Evolutionary conservation across 2,888 invertebrate species (phyloP).

Genomic region (Lasioglossum lativentre): DNA sequence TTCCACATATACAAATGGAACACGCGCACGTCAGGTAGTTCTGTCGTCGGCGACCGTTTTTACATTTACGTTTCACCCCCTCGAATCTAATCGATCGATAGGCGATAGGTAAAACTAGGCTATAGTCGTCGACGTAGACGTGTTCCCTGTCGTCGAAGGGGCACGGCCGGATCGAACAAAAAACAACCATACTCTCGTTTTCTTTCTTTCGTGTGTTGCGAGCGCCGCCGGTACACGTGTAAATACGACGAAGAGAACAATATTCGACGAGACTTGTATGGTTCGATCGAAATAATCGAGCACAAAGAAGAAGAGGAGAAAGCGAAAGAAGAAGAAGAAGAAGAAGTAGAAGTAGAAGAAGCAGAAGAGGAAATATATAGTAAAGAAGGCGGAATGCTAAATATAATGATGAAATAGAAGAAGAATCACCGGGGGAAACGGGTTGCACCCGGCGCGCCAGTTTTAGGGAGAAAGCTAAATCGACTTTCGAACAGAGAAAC

Average conservation of each 20-base stretch:
- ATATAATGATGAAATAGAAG: not conserved
- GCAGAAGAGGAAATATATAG: not conserved
- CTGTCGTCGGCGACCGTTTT: conserved; percentile 71
- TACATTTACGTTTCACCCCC: not conserved
- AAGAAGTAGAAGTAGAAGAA: not conserved
- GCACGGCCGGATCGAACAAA: not conserved
- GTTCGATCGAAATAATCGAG: conserved; percentile 69
- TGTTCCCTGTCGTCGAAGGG: not conserved
- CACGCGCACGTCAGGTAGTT: conserved; percentile 53
- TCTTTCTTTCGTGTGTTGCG: conserved; percentile 50
- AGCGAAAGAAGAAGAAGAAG: not conserved
- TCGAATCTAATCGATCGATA: conserved; percentile 71
- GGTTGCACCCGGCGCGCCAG: conserved; percentile 7
- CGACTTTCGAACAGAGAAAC: not conserved
- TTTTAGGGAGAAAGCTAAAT: not conserved
- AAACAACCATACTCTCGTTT: conserved; percentile 32
- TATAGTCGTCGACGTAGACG: conserved; percentile 18
- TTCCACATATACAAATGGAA: conserved; percentile 20
- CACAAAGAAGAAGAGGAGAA: conserved; percentile 41
- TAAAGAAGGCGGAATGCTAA: not conserved
- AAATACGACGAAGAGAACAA: conserved; percentile 69
- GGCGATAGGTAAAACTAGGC: conserved; percentile 44
- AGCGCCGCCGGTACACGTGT: conserved; percentile 71
- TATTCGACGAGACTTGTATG: conserved; percentile 23
- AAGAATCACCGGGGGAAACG: not conserved